These are phyloP conservation scores for Aplodontia rufa DNA, from an alignment of 2,113 vertebrate genomes.

Conservation along the genomic window DNA sequence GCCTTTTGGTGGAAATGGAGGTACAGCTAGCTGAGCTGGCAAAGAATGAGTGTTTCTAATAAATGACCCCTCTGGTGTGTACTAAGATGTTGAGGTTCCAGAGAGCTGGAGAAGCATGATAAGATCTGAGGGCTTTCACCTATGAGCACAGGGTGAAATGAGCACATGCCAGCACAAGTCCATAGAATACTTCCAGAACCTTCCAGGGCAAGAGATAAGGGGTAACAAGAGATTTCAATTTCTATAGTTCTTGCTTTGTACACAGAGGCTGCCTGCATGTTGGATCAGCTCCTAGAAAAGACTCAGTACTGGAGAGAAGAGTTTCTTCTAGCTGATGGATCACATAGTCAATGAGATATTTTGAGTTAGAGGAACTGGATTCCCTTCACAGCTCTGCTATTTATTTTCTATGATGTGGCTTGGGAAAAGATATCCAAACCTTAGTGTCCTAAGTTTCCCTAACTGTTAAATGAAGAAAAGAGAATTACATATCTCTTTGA, in stretches of 20 bases:
- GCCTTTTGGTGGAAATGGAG: background rate
- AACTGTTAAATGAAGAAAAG: background rate
- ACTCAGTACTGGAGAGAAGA: background rate
- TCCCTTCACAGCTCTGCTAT: background rate
- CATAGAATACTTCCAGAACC: background rate
- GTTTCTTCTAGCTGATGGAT: background rate
- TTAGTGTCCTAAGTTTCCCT: background rate
- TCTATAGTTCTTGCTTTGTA: background rate
- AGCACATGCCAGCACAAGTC: background rate
- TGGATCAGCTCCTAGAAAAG: background rate
- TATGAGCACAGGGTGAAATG: background rate
- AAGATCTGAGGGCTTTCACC: background rate
- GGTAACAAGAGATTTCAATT: background rate
- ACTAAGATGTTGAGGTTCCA: background rate
- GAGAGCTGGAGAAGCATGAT: fast-evolving
- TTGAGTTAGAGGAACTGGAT: background rate
- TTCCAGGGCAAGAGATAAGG: background rate
- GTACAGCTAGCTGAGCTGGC: background rate
- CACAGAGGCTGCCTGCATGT: background rate
- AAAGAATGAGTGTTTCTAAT: background rate
- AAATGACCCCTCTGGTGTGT: background rate
- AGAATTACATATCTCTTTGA: background rate
- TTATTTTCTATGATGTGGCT: background rate
- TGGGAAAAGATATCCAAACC: background rate
- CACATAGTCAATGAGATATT: background rate